Evolutionary conservation across 2,797 vertebrate species (phyloP).

Genomic region (Leuciscus waleckii): DNA sequence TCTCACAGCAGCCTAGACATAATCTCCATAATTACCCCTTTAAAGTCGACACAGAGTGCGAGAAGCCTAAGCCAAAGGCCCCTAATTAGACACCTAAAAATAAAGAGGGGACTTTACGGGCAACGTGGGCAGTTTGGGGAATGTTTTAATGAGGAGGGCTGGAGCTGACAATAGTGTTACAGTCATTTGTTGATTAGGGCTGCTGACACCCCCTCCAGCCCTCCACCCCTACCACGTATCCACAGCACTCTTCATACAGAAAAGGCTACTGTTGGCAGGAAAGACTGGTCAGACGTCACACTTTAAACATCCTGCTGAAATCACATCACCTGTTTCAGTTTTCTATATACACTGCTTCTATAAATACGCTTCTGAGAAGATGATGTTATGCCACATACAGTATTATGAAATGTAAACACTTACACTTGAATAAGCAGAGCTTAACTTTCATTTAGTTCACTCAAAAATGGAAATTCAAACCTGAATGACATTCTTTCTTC

Average conservation of each 20-base stretch:
- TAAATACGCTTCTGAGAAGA: constrained; percentile 13
- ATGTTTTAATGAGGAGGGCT: constrained; percentile 79
- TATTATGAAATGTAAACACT: constrained; percentile 6
- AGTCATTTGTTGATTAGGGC: constrained; percentile 74
- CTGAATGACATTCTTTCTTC: not conserved
- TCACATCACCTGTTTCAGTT: constrained; percentile 5
- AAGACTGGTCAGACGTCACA: constrained; percentile 32
- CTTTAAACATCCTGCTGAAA: constrained; percentile 7
- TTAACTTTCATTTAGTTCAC: not conserved
- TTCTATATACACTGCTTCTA: not conserved
- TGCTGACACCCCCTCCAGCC: constrained; percentile 62
- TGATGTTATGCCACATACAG: not conserved
- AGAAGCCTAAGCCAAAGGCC: constrained; percentile 68
- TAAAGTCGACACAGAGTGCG: constrained; percentile 74
- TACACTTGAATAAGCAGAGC: constrained; percentile 4
- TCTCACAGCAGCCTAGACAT: constrained; percentile 68
- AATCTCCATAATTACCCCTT: constrained; percentile 77
- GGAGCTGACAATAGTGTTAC: constrained; percentile 71
- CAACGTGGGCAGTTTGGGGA: constrained; percentile 73
- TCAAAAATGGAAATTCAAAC: not conserved
- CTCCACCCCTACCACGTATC: constrained; percentile 30
- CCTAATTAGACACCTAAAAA: constrained; percentile 79
- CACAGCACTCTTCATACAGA: constrained; percentile 34
- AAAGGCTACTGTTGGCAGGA: constrained; percentile 51
- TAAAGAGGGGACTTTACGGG: constrained; percentile 73